Evolutionary conservation across 2,113 vertebrate genomes (phyloP).

Genomic region (Tupaia tana): DNA sequence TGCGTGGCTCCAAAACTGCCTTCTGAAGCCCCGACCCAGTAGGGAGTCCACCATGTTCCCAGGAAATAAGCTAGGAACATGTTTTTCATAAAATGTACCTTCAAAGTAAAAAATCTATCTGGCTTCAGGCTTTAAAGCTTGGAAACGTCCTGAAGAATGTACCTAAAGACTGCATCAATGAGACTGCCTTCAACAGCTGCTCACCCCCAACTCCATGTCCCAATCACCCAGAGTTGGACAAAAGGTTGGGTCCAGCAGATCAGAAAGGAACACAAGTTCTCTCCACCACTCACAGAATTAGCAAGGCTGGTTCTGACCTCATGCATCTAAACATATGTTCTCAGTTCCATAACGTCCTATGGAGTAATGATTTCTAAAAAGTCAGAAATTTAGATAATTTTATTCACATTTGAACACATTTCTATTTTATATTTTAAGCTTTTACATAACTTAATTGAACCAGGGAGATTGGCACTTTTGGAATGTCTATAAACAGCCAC

Average conservation of each 20-base stretch:
- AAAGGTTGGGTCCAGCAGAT: neutral
- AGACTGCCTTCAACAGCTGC: neutral
- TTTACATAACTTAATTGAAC: neutral
- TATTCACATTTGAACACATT: slow-evolving; percentile 12
- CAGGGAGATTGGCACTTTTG: neutral
- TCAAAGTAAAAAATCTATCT: neutral
- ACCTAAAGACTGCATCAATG: neutral
- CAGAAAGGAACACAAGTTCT: neutral
- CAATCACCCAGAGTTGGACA: neutral
- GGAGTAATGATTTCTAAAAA: neutral
- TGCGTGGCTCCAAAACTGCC: neutral
- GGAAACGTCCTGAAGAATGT: neutral
- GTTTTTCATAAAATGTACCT: slow-evolving; percentile 36
- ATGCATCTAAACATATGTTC: neutral
- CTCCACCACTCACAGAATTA: neutral
- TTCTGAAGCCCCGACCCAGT: neutral
- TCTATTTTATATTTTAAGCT: slow-evolving; percentile 7
- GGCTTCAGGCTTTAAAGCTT: slow-evolving; percentile 52
- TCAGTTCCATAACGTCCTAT: neutral
- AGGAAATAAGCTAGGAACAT: slow-evolving; percentile 28
- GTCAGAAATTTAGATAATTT: neutral
- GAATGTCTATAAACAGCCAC: neutral
- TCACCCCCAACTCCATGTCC: neutral
- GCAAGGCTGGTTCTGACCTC: neutral
- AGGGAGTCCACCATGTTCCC: neutral